Evolutionary conservation across 1,140 invertebrate genomes (phyloP).

Genomic region (Zaprionus capensis): DNA sequence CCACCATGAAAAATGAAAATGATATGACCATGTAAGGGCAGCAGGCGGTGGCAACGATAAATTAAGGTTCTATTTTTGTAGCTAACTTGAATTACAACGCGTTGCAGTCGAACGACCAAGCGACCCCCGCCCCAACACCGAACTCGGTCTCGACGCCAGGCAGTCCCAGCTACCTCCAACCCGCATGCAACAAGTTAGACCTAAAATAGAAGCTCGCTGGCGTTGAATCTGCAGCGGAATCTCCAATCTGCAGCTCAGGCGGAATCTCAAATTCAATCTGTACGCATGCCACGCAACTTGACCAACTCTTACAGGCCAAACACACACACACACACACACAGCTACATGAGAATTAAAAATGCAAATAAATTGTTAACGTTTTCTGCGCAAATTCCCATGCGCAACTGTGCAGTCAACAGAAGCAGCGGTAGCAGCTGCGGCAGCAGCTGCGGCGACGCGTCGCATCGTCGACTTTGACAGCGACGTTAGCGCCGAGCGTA

Average conservation of each 20-base stretch:
- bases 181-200: conserved; percentile 73
- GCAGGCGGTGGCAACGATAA: conserved; percentile 63
- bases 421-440: conserved; percentile 5
- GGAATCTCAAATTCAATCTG: conserved; percentile 29
- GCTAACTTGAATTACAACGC: conserved; percentile 75
- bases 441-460: neutral
- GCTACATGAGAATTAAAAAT: conserved; percentile 80
- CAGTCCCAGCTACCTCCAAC: neutral
- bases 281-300: conserved; percentile 49
- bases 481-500: conserved; percentile 11
- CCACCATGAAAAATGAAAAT: conserved; percentile 74
- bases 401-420: conserved; percentile 15
- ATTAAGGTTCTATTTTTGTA: conserved; percentile 82
- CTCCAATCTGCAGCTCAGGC: conserved; percentile 12
- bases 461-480: conserved; percentile 23
- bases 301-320: conserved; percentile 51
- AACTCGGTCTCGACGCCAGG: conserved; percentile 5
- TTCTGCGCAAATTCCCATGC: conserved; percentile 74
- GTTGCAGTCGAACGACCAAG: conserved; percentile 5
- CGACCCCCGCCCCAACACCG: conserved; percentile 2
- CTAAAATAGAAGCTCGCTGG: conserved; percentile 71
- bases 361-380: conserved; percentile 82
- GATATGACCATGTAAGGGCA: conserved; percentile 76
- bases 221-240: conserved; percentile 29
- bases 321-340: conserved; percentile 14